Evolutionary conservation across 1,140 invertebrate species (phyloP), one percentile per base, ranked within the genome.

Genomic region (Heterodera schachtii): DNA sequence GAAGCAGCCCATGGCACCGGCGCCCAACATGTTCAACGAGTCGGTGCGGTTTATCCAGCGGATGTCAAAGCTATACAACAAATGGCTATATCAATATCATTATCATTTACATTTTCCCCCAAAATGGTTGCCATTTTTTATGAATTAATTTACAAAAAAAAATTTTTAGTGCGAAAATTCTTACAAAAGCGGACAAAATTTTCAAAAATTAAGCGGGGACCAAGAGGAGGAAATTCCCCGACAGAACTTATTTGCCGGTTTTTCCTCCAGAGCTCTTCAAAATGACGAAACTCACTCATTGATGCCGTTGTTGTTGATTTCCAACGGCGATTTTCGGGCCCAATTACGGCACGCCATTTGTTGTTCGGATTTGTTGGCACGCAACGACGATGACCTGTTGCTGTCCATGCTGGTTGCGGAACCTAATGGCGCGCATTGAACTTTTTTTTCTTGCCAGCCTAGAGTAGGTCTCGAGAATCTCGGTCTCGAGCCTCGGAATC

Each of bases 11-110:
- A 64, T 64, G 57, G 57, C 16, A 19, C 57, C 57, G 21, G 49
- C 49, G 21, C 69, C 41, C 16, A 74, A 49, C 49, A 43, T 47
- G 60, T 79, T 79, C 74, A 75, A n/a, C 60, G 66, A 77, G 67
- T 69, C 64, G 44, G 78, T 67, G 21, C 73, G 60, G 19, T 79
- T 41, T 21, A 79, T 49, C 49, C 73, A 52, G 44, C 52, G 60
- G 31, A 71, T 43, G 69, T 41, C 69, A 4, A 64, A 64, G 16
- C 57, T 64, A 19, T 64, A 52, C 9, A 52, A 11, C 3, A 31
- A 31, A 31, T 31, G 31, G 31, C 31, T 0, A 31, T 31, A 31
- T 31, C 31, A 31, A 31, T 31, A 31, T 0, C 31, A 31, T 31
- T 31, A 31, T 31, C 31, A 31, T 1, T 31, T 31, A n/a, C n/a